Evolutionary conservation across 2,797 vertebrate genomes (phyloP), one percentile per base, ranked within the genome.

Genomic region (Cossypha dichroa): DNA sequence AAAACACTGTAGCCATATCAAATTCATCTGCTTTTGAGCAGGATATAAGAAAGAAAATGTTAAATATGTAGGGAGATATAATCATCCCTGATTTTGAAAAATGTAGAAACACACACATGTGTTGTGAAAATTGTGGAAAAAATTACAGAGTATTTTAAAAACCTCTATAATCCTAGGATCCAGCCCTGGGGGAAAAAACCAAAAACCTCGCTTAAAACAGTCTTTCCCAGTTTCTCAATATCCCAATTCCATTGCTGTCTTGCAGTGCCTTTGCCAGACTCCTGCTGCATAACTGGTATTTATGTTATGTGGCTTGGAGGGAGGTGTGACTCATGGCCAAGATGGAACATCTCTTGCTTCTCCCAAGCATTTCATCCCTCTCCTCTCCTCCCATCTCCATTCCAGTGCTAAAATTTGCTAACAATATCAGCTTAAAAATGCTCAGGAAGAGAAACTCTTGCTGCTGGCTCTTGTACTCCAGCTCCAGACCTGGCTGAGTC

Each of bases 311-410:
- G 74, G 18, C 5, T 59, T 80, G 7, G 15, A 48, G 11, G 17
- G 19, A 82, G 6, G 5, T 7, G 2, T 40, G 45, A 48, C 19
- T 67, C 19, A 16, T 5, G 4, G 25, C 56, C 73, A 60, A 69
- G 36, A 18, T 36, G 45, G 33, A 64, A 5, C 29, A 64, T 13
- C 17, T 48, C 49, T 68, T 60, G 13, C n/a, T 25, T 68, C 38
- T 49, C 16, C 6, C 26, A 62, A 6, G 2, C 38, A 15, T 51
- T 70, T 74, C 26, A 12, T 69, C 26, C 28, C 8, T 73, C 2
- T 8, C 5, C 6, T 3, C 8, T 34, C 6, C 15, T 7, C 5
- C 6, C 3, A 2, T 16, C 6, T 5, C 19, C 15, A 26, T 7
- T 43, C 66, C n/a, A 36, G 36, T 6, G 28, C 18, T 19, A 56